Conservation (phyloP, 2,888 invertebrate genomes). For the Carpatolechia fugitivella region DNA sequence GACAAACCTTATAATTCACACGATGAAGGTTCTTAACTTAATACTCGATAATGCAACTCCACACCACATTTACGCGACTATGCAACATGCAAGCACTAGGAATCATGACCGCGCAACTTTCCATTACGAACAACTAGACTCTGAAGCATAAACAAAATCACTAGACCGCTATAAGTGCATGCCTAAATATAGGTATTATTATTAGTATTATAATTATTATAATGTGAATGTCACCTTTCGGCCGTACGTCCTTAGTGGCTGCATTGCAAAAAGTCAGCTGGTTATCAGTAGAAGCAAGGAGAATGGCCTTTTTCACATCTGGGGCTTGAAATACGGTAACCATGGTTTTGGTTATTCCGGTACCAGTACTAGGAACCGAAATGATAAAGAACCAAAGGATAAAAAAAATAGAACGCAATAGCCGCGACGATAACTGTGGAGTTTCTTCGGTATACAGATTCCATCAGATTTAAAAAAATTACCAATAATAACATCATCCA, state of each 20-base stretch:
- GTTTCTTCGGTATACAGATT: too few relatives aligned
- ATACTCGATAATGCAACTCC: not conserved
- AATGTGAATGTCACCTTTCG: slow-evolving; percentile 64
- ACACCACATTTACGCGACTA: slow-evolving; percentile 13
- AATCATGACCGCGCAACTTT: slow-evolving; percentile 18
- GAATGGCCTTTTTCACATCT: too few relatives aligned
- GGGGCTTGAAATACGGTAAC: too few relatives aligned
- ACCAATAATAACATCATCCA: too few relatives aligned
- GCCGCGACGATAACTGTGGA: too few relatives aligned
- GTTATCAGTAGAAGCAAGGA: slow-evolving; percentile 24
- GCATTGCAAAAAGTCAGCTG: slow-evolving; percentile 67
- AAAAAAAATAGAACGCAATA: too few relatives aligned
- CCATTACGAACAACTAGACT: slow-evolving; percentile 4
- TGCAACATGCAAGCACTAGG: slow-evolving; percentile 28
- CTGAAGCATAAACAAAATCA: slow-evolving; percentile 17
- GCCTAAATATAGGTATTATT: slow-evolving; percentile 9
- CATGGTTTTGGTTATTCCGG: too few relatives aligned
- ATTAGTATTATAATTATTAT: not conserved
- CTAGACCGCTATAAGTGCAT: slow-evolving; percentile 19
- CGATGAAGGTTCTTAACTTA: too few relatives aligned
- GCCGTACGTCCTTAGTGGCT: slow-evolving; percentile 75
- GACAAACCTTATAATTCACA: too few relatives aligned
- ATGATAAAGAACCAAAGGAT: too few relatives aligned
- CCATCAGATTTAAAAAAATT: too few relatives aligned
- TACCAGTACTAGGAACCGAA: too few relatives aligned